Evolutionary conservation across 2,888 invertebrate genomes (phyloP).

Genomic region (Ceraclea dissimilis): DNA sequence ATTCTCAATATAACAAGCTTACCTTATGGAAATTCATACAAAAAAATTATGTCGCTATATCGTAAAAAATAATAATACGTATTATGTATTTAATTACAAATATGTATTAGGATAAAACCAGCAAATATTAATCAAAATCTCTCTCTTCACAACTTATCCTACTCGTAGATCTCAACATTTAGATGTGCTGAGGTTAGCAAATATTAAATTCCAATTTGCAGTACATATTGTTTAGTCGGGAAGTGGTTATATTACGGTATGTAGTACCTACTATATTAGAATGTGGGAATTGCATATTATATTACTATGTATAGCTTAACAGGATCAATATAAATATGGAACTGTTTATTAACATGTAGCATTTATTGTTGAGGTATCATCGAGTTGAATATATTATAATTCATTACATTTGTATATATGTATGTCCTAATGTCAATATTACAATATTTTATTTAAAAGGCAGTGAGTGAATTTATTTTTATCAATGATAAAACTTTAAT

Average conservation of each 20-base stretch:
- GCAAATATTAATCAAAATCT: conserved; percentile 10
- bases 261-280: too few species aligned
- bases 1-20: conserved; percentile 17
- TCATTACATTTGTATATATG: conserved; percentile 17
- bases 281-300: too few species aligned
- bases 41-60: conserved; percentile 24
- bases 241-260: too few species aligned
- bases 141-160: too few species aligned
- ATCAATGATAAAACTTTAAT: conserved; percentile 24
- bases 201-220: too few species aligned
- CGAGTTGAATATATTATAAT: conserved; percentile 13
- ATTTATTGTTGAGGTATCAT: conserved; percentile 16
- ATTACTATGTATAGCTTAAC: too few species aligned
- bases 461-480: conserved; percentile 26
- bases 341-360: conserved; percentile 15
- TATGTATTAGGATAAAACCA: conserved; percentile 6
- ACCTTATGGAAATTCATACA: conserved; percentile 21
- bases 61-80: conserved; percentile 22
- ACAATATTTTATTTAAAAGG: conserved; percentile 23
- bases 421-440: conserved; percentile 25
- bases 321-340: neutral
- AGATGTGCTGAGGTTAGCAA: too few species aligned
- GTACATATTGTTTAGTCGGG: too few species aligned
- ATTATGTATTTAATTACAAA: conserved; percentile 15
- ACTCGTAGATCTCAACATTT: too few species aligned